phyloP scores from a whole-genome alignment of 2,113 vertebrate genomes.

The Psephotus haematonotus region DNA sequence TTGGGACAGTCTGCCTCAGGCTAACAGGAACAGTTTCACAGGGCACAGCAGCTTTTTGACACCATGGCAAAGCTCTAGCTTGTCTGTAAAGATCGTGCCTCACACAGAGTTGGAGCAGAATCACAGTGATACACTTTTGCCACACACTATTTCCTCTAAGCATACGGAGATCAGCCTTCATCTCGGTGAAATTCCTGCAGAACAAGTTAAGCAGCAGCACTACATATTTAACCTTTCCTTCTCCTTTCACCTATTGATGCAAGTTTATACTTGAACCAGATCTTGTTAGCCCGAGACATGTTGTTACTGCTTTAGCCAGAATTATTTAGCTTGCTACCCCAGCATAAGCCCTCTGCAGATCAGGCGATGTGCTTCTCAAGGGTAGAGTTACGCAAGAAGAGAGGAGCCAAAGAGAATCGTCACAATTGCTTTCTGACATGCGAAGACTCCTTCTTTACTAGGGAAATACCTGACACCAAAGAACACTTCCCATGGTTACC shows the following conservation, averaged over 20 bases:
- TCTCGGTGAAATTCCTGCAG: conserved; percentile 13
- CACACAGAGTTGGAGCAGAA: background rate
- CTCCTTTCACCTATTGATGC: background rate
- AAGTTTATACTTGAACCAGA: conserved; percentile 23
- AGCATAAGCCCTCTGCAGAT: background rate
- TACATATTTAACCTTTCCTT: background rate
- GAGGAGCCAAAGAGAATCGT: background rate
- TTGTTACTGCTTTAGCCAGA: background rate
- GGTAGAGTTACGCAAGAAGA: background rate
- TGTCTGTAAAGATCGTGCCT: background rate
- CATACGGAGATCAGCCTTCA: background rate
- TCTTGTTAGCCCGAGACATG: background rate
- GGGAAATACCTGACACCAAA: background rate
- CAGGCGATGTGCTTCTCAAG: background rate
- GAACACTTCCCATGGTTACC: background rate
- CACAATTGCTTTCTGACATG: background rate
- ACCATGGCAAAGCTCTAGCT: background rate
- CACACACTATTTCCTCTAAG: background rate
- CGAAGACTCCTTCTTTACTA: background rate
- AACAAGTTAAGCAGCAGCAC: background rate
- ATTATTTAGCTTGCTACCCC: background rate
- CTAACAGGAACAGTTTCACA: background rate
- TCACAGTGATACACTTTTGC: background rate
- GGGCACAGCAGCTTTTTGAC: background rate
- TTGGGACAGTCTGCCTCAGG: background rate